Conservation (phyloP, 2,888 invertebrate genomes). For the Ophion costatus region DNA sequence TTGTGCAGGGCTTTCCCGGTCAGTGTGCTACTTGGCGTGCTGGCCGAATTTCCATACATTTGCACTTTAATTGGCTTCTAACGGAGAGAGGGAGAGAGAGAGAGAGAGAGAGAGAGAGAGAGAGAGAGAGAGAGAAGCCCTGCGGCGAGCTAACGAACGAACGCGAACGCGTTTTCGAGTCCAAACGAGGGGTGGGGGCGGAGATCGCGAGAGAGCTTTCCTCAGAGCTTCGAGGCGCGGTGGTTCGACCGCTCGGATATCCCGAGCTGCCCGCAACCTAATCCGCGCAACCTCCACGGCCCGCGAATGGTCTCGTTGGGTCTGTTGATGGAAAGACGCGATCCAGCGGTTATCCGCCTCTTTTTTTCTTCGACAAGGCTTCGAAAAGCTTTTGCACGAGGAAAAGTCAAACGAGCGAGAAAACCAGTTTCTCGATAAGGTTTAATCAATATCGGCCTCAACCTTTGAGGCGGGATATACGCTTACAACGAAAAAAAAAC, state of each 20-base stretch:
- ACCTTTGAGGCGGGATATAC: too few species aligned
- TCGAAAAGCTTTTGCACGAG: not conserved
- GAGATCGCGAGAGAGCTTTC: constrained; percentile 3
- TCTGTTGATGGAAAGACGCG: not conserved
- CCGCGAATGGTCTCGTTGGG: not conserved
- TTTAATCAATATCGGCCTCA: too few species aligned
- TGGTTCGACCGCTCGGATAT: constrained; percentile 18
- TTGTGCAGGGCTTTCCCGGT: constrained; percentile 76
- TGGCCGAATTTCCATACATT: constrained; percentile 81
- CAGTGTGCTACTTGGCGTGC: constrained; percentile 78
- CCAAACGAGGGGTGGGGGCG: not conserved
- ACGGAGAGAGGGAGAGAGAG: constrained; percentile 39
- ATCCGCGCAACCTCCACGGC: not conserved
- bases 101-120: too few species aligned
- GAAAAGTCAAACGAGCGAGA: too few species aligned
- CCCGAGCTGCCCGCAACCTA: constrained; percentile 20
- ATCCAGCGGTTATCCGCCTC: not conserved
- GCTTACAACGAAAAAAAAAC: too few species aligned
- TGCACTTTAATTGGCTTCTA: constrained; percentile 81
- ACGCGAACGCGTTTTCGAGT: constrained; percentile 11
- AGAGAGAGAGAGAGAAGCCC: constrained; percentile 24
- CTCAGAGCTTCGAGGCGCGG: constrained; percentile 23
- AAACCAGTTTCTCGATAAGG: too few species aligned
- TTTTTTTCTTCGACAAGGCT: not conserved
- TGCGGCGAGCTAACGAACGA: constrained; percentile 28